phyloP scores from a whole-genome alignment of 2,113 vertebrate species.

The Rhodinocichla rosea region DNA sequence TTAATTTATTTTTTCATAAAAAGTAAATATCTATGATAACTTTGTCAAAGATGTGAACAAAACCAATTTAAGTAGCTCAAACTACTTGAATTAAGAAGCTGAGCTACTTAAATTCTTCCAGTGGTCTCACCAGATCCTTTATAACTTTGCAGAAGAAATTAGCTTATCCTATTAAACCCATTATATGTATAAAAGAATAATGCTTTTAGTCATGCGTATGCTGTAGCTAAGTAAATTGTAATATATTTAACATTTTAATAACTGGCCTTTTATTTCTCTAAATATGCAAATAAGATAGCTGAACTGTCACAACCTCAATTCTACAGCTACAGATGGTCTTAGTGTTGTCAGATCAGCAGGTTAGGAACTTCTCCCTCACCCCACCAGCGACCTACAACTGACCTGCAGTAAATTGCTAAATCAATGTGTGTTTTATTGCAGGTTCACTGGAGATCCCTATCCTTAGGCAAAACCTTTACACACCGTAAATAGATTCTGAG shows the following conservation, averaged over 20 bases:
- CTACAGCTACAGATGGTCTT: neutral
- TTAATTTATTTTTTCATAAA: neutral
- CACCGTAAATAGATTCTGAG: neutral
- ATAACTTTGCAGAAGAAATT: neutral
- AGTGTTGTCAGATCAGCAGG: neutral
- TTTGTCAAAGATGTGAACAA: neutral
- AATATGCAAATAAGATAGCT: neutral
- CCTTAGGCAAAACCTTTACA: neutral
- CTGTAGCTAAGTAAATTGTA: neutral
- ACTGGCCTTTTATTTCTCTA: neutral
- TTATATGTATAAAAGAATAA: neutral
- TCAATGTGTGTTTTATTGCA: neutral
- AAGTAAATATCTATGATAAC: neutral
- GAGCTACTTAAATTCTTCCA: neutral
- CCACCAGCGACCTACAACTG: neutral
- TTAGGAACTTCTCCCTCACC: neutral
- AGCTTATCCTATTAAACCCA: neutral
- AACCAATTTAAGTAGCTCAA: neutral
- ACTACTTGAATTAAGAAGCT: neutral
- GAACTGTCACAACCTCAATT: neutral
- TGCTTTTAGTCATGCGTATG: neutral
- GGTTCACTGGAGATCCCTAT: neutral
- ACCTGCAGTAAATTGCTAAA: neutral
- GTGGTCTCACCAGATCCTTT: neutral
- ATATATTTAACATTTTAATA: neutral